A percentile compares a stretch with the other conserved stretches of the same genome.
These are phyloP conservation scores for Liopterus haemorrhoidalis DNA, from an alignment of 2,888 invertebrate genomes.

Conservation along the genomic window DNA sequence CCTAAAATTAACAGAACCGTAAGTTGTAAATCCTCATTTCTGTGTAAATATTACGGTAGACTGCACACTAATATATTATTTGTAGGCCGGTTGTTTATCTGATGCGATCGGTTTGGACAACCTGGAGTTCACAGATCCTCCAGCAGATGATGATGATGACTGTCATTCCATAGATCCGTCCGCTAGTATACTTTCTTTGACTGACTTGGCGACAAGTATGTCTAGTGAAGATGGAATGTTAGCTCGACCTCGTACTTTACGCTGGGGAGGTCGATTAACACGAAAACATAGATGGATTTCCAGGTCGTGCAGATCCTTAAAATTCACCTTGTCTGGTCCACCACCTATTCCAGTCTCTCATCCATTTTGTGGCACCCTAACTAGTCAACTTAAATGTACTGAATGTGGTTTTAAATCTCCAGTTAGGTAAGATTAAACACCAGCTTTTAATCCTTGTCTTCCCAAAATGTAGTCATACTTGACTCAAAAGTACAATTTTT, in stretches of 20 bases:
- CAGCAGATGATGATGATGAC: too few species aligned
- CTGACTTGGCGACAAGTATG: constrained; percentile 25
- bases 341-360: constrained; percentile 50
- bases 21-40: constrained; percentile 1
- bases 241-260: constrained; percentile 41
- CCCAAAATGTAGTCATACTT: too few species aligned
- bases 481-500: too few species aligned
- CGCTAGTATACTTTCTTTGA: constrained; percentile 22
- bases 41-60: too few species aligned
- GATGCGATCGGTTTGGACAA: constrained; percentile 56
- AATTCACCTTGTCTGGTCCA: constrained; percentile 48
- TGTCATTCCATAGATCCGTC: constrained; percentile 15
- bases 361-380: constrained; percentile 70
- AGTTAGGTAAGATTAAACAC: too few species aligned
- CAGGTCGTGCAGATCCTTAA: constrained; percentile 50
- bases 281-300: constrained; percentile 31
- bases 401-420: constrained; percentile 65
- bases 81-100: constrained; percentile 63
- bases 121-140: constrained; percentile 44
- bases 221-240: constrained; percentile 8
- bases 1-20: constrained; percentile 53
- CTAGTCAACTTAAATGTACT: constrained; percentile 70
- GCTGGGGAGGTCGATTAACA: constrained; percentile 38
- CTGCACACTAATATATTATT: constrained; percentile 11
- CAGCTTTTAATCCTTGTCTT: too few species aligned